Percentiles rank a stretch among this genome's conserved stretches.
phyloP scores from a whole-genome alignment of 2,797 vertebrate genomes.

The Garrulus glandarius region DNA sequence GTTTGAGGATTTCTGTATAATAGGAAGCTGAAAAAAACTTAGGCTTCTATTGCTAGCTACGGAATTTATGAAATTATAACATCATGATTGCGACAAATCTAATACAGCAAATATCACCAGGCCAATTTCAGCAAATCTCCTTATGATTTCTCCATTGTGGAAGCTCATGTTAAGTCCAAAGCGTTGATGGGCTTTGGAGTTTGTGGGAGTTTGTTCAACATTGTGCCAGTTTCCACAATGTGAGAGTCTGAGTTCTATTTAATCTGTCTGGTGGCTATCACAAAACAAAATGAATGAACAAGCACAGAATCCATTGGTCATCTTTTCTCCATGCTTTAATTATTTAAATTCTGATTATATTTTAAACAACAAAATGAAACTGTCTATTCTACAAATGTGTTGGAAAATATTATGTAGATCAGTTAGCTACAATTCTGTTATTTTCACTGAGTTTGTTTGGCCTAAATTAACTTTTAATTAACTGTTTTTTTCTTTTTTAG shows the following conservation, averaged over 20 bases:
- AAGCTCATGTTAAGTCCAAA: not conserved
- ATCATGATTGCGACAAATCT: not conserved
- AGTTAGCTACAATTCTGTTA: not conserved
- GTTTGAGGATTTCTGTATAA: not conserved
- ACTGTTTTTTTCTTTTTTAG: not conserved
- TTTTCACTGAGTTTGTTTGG: rapidly evolving
- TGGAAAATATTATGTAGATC: not conserved
- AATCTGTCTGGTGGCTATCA: not conserved
- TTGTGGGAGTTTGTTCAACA: not conserved
- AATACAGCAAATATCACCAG: not conserved
- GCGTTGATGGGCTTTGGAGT: not conserved
- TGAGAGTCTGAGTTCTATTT: not conserved
- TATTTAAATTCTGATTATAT: not conserved
- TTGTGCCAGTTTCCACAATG: not conserved
- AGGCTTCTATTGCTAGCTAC: not conserved
- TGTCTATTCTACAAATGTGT: not conserved
- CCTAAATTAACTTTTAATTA: not conserved
- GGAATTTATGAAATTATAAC: conserved; percentile 6
- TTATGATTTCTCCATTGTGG: conserved; percentile 14
- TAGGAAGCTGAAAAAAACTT: not conserved
- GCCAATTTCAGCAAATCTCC: not conserved
- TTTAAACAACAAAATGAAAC: not conserved
- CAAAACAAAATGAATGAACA: not conserved
- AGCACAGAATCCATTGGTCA: not conserved
- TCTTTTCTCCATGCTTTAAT: not conserved